These are phyloP conservation scores for Agrilus planipennis DNA, from an alignment of 1,140 invertebrate species.

Conservation along the genomic window DNA sequence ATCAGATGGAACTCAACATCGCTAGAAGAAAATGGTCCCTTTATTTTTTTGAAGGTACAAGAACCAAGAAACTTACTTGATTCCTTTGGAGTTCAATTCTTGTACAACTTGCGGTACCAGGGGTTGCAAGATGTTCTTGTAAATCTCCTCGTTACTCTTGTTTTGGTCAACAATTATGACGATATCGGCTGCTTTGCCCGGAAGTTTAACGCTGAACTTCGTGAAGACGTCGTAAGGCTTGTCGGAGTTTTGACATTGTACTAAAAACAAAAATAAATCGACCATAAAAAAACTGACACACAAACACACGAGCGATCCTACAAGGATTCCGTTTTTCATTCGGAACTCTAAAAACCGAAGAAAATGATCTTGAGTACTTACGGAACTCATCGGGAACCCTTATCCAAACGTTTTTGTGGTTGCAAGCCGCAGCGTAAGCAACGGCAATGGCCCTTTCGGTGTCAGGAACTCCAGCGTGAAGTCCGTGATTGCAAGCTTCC, in stretches of 20 bases:
- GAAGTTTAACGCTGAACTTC: constrained; percentile 50
- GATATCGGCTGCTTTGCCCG: constrained; percentile 59
- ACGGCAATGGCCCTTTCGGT: constrained; percentile 42
- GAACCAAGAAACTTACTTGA: constrained; percentile 37
- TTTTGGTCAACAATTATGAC: constrained; percentile 56
- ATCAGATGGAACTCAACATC: constrained; percentile 47
- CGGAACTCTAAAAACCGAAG: not conserved
- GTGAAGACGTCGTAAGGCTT: constrained; percentile 42
- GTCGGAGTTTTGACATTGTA: constrained; percentile 44
- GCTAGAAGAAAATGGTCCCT: constrained; percentile 27
- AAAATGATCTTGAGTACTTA: constrained; percentile 20
- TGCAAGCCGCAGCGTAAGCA: constrained; percentile 46
- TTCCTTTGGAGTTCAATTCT: constrained; percentile 39
- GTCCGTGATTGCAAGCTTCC: constrained; percentile 52
- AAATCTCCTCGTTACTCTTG: constrained; percentile 37
- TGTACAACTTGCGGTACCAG: constrained; percentile 37
- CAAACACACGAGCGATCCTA: not conserved
- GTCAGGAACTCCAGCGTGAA: constrained; percentile 34
- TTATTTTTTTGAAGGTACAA: too few species aligned
- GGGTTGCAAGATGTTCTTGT: constrained; percentile 39
- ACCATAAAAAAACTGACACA: not conserved
- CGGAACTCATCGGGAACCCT: constrained; percentile 46
- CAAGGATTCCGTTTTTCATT: too few species aligned
- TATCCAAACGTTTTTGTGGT: constrained; percentile 38
- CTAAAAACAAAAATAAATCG: constrained; percentile 19